phyloP scores from a whole-genome alignment of 2,113 vertebrate genomes.

The Chionodraco myersi region DNA sequence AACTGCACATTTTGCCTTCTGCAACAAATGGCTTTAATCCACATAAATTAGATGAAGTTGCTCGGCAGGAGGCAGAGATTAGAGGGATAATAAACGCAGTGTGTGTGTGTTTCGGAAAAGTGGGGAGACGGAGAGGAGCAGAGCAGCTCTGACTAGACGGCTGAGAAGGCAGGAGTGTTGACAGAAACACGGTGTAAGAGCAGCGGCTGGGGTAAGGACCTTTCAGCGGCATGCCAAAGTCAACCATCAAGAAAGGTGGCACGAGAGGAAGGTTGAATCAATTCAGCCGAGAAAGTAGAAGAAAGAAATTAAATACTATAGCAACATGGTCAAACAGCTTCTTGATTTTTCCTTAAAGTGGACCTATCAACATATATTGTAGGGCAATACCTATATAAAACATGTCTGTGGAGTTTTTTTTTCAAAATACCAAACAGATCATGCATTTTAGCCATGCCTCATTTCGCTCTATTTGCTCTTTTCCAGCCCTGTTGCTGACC shows the following conservation, averaged over 20 bases:
- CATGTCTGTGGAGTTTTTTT: too few species aligned
- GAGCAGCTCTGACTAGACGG: conserved; percentile 34
- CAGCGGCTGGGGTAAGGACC: conserved; percentile 52
- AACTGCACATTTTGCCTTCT: conserved; percentile 43
- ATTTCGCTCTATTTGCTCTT: too few species aligned
- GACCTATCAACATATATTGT: too few species aligned
- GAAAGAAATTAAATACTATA: neutral
- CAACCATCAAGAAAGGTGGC: conserved; percentile 25
- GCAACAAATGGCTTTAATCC: conserved; percentile 70
- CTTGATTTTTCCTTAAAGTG: neutral
- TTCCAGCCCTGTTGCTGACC: too few species aligned
- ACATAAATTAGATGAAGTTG: conserved; percentile 64
- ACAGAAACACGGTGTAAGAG: conserved; percentile 48
- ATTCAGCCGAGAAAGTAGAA: neutral
- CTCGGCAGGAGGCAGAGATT: conserved; percentile 67
- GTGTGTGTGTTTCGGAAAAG: conserved; percentile 31
- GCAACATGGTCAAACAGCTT: neutral
- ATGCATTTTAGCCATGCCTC: too few species aligned
- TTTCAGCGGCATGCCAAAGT: conserved; percentile 32
- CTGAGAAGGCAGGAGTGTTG: conserved; percentile 60
- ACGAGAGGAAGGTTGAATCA: conserved; percentile 7
- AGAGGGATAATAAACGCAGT: conserved; percentile 51
- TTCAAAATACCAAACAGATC: too few species aligned
- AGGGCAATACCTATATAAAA: too few species aligned
- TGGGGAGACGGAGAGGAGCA: conserved; percentile 12